A percentile compares a stretch with the other conserved stretches of the same genome.
Evolutionary conservation across 2,113 vertebrate species (phyloP).

Genomic region (Polyodon spathula): DNA sequence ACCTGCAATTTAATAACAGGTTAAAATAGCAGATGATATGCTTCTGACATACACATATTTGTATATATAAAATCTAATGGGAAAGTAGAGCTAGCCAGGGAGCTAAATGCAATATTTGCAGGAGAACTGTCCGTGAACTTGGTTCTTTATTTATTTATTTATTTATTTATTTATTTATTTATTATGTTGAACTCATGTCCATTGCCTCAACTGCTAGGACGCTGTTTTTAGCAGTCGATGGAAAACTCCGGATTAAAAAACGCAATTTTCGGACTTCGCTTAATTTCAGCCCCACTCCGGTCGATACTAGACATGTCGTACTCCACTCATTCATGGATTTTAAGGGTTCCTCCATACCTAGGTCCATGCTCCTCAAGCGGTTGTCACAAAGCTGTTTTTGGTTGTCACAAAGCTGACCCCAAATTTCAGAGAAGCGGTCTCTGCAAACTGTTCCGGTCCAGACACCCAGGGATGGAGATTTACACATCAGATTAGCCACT

Average conservation of each 20-base stretch:
- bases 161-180: too few relatives aligned
- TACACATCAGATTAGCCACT: too few relatives aligned
- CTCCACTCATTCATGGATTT: conserved; percentile 86
- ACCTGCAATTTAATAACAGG: neutral
- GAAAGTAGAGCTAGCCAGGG: conserved; percentile 9
- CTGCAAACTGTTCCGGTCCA: conserved; percentile 64
- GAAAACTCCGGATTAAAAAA: conserved; percentile 26
- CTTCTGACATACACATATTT: neutral
- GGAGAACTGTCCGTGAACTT: conserved; percentile 49
- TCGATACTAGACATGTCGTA: conserved; percentile 82
- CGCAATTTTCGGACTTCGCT: conserved; percentile 35
- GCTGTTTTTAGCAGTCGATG: conserved; percentile 17
- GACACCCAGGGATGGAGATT: conserved; percentile 75
- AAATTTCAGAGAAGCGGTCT: conserved; percentile 76
- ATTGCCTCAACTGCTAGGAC: conserved; percentile 17
- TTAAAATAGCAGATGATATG: neutral
- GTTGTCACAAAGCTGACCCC: conserved; percentile 72
- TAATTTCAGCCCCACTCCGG: conserved; percentile 38
- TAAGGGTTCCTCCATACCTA: conserved; percentile 74
- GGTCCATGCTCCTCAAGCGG: conserved; percentile 69
- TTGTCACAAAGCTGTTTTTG: conserved; percentile 71
- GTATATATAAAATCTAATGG: neutral
- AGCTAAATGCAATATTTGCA: conserved; percentile 16
- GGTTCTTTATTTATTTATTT: conserved; percentile 28
- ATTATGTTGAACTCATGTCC: conserved; percentile 29